Evolutionary conservation across 2,888 invertebrate genomes (phyloP), one percentile per base, ranked within the genome.

Genomic region (Aphrophora alni): DNA sequence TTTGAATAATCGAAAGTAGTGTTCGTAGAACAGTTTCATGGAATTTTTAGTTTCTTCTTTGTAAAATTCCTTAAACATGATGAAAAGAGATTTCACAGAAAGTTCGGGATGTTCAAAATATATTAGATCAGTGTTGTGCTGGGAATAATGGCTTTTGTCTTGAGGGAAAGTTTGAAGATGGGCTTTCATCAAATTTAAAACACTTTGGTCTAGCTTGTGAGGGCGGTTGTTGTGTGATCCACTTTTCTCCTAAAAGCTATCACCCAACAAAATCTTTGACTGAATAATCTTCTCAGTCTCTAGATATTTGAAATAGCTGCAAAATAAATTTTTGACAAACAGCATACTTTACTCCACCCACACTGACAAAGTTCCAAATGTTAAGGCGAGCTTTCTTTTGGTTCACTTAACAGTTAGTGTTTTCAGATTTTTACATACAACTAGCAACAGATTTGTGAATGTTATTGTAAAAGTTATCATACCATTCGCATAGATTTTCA

Each of bases 131-230:
- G 70, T 70, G 12, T 70, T 70, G 21, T 70, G 70, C 21, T 70
- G 70, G 27, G n/a, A 70, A 70, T 70, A 70, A 70, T 70, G 70
- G 70, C 70, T 70, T 70, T 70, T 70, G 21, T 70, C 70, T 70
- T 70, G 70, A 25, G 70, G 70, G 27, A 70, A 70, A 70, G 70
- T n/a, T 70, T 70, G 70, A 70, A 70, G 70, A 70, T 70, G 70
- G 24, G 27, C 24, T 70, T 70, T 21, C 70, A 70, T 70, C 70
- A 70, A 70, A 10, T 14, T 25, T 70, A 70, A 27, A 70, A 70
- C 70, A 24, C 27, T 70, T 27, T 70, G n/a, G 14, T 70, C 27
- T 70, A 70, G 70, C 70, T 70, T 70, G 27, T 70, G 70, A 70
- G 70, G 70, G 21, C 24, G 70, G 21, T 70, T 70, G 70, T 27